Evolutionary conservation across 2,797 vertebrate genomes (phyloP).

Genomic region (Thaleichthys pacificus): DNA sequence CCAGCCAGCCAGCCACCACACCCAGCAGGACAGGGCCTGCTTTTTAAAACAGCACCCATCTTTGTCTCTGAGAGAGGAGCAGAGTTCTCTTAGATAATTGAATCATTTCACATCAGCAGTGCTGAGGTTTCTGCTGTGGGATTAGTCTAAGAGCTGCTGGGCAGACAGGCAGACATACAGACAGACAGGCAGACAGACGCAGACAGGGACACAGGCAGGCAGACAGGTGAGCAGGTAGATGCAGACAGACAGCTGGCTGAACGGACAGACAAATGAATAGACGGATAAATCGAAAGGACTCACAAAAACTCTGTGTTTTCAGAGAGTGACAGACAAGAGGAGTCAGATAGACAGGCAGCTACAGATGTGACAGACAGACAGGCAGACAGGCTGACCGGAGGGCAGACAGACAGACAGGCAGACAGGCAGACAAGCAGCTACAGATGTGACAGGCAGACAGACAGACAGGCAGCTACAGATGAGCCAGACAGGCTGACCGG

Average conservation of each 20-base stretch:
- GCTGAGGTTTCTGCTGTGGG: conserved; percentile 8
- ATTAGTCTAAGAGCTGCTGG: conserved; percentile 17
- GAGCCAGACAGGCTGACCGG: no score
- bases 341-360: background rate
- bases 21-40: background rate
- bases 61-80: background rate
- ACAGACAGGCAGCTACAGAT: no score
- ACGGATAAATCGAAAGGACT: no score
- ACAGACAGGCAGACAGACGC: background rate
- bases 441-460: no score
- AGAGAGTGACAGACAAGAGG: background rate
- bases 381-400: background rate
- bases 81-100: background rate
- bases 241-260: background rate
- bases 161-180: background rate
- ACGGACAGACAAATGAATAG: no score
- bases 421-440: no score
- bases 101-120: conserved; percentile 32
- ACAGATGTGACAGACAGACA: background rate
- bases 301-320: no score
- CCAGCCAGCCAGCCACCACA: background rate
- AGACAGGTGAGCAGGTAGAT: background rate
- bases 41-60: background rate
- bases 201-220: background rate
- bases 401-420: background rate